A percentile compares a stretch with the other conserved stretches of the same genome.
Evolutionary conservation across 2,113 vertebrate genomes (phyloP).

Genomic region (Peucedramus taeniatus): DNA sequence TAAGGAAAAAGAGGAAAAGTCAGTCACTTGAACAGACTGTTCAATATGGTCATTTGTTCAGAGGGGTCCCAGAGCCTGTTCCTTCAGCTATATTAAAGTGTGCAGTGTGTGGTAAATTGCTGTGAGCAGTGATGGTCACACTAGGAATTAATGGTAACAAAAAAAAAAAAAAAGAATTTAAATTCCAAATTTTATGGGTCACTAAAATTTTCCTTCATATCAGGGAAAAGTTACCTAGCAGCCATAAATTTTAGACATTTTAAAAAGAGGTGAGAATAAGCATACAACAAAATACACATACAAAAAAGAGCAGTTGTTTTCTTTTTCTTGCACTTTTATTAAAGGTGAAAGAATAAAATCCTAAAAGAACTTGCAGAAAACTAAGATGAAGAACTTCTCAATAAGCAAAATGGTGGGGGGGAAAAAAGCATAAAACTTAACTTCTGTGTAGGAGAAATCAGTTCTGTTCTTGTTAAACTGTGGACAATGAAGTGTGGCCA

Average conservation of each 20-base stretch:
- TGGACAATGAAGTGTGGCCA: not conserved
- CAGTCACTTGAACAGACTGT: not conserved
- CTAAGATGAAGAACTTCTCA: not conserved
- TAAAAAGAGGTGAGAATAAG: not conserved
- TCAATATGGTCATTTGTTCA: slow-evolving; percentile 16
- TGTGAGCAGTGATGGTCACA: slow-evolving; percentile 20
- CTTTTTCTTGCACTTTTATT: not conserved
- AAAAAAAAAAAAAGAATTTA: slow-evolving; percentile 39
- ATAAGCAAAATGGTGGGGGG: not conserved
- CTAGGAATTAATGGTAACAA: slow-evolving; percentile 21
- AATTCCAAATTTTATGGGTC: slow-evolving; percentile 23
- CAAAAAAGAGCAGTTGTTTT: not conserved
- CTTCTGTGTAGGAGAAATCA: not conserved
- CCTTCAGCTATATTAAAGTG: not conserved
- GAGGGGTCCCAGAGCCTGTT: not conserved
- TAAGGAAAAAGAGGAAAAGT: not conserved
- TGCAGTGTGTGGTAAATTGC: slow-evolving; percentile 47
- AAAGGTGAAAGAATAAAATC: not conserved
- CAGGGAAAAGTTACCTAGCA: not conserved
- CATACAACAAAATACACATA: not conserved
- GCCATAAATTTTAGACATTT: not conserved
- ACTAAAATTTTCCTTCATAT: not conserved
- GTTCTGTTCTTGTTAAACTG: not conserved
- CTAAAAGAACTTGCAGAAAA: not conserved
- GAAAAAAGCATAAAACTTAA: not conserved